Evolutionary conservation across 2,113 vertebrate genomes (phyloP), one percentile per base, ranked within the genome.

Genomic region (Psilopogon haemacephalus): DNA sequence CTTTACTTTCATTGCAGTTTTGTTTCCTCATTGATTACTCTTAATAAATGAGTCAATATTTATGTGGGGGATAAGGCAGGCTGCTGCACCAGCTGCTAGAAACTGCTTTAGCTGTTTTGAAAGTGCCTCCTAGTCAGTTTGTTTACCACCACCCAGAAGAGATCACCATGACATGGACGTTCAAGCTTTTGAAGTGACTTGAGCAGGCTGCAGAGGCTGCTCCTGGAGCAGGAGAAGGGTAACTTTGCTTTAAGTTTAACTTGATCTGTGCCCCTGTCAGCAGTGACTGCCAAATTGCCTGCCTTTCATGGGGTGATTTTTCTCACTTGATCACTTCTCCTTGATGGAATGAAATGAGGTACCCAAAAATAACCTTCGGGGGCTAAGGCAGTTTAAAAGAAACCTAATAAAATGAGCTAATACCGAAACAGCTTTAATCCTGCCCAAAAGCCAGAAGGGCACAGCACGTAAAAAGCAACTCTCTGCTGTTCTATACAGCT

Each of bases 31-130:
- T 85, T 73, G 87, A 79, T 91, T 83, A 79, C 27, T 55, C 28
- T 76, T 91, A 88, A 73, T 67, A 65, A 21, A 55, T 28, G 9
- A 72, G 50, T 59, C 68, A 89, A 75, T 93, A 87, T 73, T 89
- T 94, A 55, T 65, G 23, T 70, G n/a, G 24, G 38, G 56, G 83
- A 52, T 90, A 91, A 59, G 32, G 83, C 5, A 17, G 32, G 13
- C 37, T 84, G 32, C n/a, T 59, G 40, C 11, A n/a, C n/a, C 37
- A 73, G 50, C 33, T 64, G n/a, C 16, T 67, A 58, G 72, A 68
- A 85, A 48, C 37, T 71, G 24, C 38, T 84, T 84, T 91, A 55
- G 37, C 28, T 93, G 4, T 59, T 92, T 64, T 86, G 48, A 90
- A 92, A 71, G 86, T 84, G 35, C 33, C 17, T 58, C 75, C 58